phyloP scores from a whole-genome alignment of 2,888 invertebrate genomes.

The Polydrusus pterygomalis region DNA sequence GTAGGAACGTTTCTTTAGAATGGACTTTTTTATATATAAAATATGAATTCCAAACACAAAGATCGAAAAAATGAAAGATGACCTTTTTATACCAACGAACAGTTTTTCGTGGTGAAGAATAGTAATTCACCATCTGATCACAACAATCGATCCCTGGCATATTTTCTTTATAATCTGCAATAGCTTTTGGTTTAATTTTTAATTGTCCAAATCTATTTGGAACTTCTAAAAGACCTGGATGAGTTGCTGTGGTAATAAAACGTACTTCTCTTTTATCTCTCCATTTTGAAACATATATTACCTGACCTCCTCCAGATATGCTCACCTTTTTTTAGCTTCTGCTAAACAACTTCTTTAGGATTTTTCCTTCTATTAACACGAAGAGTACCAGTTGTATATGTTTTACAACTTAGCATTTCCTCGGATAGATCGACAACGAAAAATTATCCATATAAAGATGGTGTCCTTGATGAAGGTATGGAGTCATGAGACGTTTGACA shows the following conservation, averaged over 20 bases:
- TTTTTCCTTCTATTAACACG: slow-evolving; percentile 45
- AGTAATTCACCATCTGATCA: neutral
- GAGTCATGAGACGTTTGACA: neutral
- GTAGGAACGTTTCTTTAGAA: too few relatives aligned
- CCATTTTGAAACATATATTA: slow-evolving; percentile 56
- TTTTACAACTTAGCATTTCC: slow-evolving; percentile 19
- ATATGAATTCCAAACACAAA: too few relatives aligned
- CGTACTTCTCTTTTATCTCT: slow-evolving; percentile 57
- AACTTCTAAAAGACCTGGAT: slow-evolving; percentile 52
- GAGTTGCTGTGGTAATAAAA: slow-evolving; percentile 55
- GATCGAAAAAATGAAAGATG: slow-evolving; percentile 21
- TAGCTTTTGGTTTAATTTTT: slow-evolving; percentile 51
- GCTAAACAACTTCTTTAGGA: slow-evolving; percentile 41
- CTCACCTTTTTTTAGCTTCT: slow-evolving; percentile 46
- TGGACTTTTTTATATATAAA: too few relatives aligned
- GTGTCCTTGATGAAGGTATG: slow-evolving; percentile 18
- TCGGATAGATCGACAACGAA: neutral
- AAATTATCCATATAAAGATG: slow-evolving; percentile 32
- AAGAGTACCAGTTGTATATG: slow-evolving; percentile 52
- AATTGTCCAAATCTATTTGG: slow-evolving; percentile 46
- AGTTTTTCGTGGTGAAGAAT: neutral
- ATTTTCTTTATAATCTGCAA: slow-evolving; percentile 1
- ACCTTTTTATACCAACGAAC: slow-evolving; percentile 24
- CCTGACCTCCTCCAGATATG: slow-evolving; percentile 45
- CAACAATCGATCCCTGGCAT: neutral